phyloP scores from a whole-genome alignment of 2,888 invertebrate genomes.

The Acleris cristana region DNA sequence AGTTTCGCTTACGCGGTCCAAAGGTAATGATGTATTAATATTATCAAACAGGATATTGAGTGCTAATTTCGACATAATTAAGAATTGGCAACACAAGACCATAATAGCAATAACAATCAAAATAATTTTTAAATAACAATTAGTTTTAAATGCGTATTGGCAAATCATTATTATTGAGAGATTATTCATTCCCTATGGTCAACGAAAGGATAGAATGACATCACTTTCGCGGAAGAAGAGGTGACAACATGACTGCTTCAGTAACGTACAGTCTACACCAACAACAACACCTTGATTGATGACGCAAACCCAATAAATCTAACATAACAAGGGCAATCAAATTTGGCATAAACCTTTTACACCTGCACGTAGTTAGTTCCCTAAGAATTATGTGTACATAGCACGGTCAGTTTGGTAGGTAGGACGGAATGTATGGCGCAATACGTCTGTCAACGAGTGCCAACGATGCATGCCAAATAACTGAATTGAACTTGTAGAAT shows the following conservation, averaged over 20 bases:
- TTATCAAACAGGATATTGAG: too few species aligned
- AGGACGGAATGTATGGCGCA: slow-evolving; percentile 52
- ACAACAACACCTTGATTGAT: background rate
- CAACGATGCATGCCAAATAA: slow-evolving; percentile 63
- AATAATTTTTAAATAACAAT: too few species aligned
- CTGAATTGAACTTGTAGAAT: slow-evolving; percentile 47
- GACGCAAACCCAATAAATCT: background rate
- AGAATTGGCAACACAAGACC: too few species aligned
- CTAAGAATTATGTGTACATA: slow-evolving; percentile 50
- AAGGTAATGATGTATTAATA: too few species aligned
- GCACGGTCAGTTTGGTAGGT: slow-evolving; percentile 42
- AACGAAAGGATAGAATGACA: too few species aligned
- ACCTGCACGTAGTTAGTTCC: slow-evolving; percentile 58
- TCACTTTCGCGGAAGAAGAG: too few species aligned
- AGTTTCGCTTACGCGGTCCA: background rate
- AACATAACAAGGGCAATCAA: background rate
- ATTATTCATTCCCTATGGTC: too few species aligned
- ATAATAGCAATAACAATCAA: too few species aligned
- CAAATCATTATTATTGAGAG: too few species aligned
- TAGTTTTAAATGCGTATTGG: too few species aligned
- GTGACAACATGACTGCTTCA: too few species aligned
- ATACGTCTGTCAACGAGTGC: slow-evolving; percentile 55
- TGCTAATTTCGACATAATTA: too few species aligned
- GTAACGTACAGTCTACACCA: background rate
- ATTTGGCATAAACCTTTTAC: slow-evolving; percentile 50